phyloP scores from a whole-genome alignment of 2,113 vertebrate genomes.

The Limnothrissa miodon region DNA sequence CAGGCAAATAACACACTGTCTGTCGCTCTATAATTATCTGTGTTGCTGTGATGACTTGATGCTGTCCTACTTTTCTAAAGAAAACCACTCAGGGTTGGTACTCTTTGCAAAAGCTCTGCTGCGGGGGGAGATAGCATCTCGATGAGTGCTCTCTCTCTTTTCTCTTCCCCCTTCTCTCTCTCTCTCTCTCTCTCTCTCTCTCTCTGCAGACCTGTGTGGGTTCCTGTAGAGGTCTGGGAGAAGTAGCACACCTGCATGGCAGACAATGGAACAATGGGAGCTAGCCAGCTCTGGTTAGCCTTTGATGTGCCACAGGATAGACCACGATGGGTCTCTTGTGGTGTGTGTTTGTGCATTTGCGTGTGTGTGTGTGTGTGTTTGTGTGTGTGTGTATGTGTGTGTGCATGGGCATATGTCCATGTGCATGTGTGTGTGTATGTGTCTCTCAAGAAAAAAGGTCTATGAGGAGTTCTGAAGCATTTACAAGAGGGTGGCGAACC shows the following conservation, averaged over 20 bases:
- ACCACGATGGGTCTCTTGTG: constrained; percentile 40
- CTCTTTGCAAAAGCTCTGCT: background rate
- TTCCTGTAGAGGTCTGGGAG: constrained; percentile 46
- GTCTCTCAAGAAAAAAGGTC: background rate
- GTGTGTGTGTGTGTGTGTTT: background rate
- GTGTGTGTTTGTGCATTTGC: background rate
- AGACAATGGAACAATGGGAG: constrained; percentile 58
- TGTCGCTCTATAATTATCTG: constrained; percentile 1
- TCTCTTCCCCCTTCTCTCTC: too few relatives aligned
- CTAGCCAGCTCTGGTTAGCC: constrained; percentile 52
- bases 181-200: background rate
- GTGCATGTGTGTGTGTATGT: background rate
- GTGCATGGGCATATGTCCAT: background rate
- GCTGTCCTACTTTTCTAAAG: background rate
- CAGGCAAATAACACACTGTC: background rate
- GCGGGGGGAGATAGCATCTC: constrained; percentile 64
- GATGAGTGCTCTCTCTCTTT: constrained; percentile 24
- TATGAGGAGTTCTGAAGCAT: background rate
- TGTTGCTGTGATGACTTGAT: background rate
- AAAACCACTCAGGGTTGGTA: background rate
- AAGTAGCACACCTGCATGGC: constrained; percentile 67
- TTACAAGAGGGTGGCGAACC: constrained; percentile 12
- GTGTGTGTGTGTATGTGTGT: background rate
- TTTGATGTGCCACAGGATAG: constrained; percentile 69
- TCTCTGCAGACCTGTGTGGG: constrained; percentile 33